Evolutionary conservation across 2,888 invertebrate genomes (phyloP), one percentile per base, ranked within the genome.

Genomic region (Drosophila mettleri): DNA sequence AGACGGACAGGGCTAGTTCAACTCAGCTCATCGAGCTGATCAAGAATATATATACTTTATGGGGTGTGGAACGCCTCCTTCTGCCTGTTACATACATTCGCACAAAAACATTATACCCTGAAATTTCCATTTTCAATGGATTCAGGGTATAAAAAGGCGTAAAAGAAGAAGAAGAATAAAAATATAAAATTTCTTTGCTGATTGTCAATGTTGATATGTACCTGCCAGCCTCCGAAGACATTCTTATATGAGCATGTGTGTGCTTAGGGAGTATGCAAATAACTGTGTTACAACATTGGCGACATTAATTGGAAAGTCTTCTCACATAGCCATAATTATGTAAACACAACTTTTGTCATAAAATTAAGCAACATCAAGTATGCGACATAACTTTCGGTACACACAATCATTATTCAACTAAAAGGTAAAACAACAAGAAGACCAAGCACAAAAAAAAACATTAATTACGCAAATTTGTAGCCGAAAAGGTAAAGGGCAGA

Each of bases 311-410:
- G 14, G 20, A 38, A 9, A 8, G 20, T 20, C 20, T 4, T 8
- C 22, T 46, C 29, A 1, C 33, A 4, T 24, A 27, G 33, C 49
- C 20, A n/a, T 20, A 33, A 22, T 49, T 62, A 57, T 38, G 48
- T 63, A 70, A 65, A 61, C 58, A 57, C 65, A 76, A 74, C 78
- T 84, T 86, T 68, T 64, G 51, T 68, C 75, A 78, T 86, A 67
- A 84, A 83, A 66, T 70, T 71, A 59, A 45, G 48, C 49, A 53
- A 45, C 58, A 24, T 27, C 55, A 45, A 73, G 73, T 67, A 69
- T 69, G 58, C 57, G 70, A 63, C 66, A 76, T 76, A 71, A 69
- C 74, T 74, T 79, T 8, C 48, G n/a, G 18, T 10, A 24, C 8
- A 6, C 18, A 5, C 41, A 48, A 33, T 39, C 62, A 51, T 62